Evolutionary conservation across 2,797 vertebrate genomes (phyloP).

Genomic region (Enteromius afrohamiltoni): DNA sequence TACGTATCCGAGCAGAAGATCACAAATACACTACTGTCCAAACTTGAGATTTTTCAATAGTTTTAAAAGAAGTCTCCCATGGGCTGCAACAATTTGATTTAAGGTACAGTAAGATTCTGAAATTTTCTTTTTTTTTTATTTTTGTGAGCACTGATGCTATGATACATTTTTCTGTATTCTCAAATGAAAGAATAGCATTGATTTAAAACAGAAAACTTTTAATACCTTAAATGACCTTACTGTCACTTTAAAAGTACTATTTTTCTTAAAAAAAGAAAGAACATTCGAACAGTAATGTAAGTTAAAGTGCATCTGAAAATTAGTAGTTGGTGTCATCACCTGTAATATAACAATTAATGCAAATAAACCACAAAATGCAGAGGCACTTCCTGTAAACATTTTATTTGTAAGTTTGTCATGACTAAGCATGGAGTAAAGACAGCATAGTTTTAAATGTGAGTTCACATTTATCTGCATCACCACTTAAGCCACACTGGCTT

Average conservation of each 20-base stretch:
- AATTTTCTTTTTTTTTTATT: not conserved
- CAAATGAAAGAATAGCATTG: not conserved
- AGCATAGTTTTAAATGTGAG: slow-evolving; percentile 37
- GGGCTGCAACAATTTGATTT: not conserved
- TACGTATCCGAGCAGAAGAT: not conserved
- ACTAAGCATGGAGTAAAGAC: slow-evolving; percentile 58
- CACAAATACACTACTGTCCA: not conserved
- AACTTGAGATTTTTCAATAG: not conserved
- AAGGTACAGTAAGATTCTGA: not conserved
- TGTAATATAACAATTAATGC: not conserved
- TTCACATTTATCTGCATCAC: slow-evolving; percentile 14
- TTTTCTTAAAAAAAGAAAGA: not conserved
- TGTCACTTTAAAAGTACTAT: not conserved
- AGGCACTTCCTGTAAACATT: slow-evolving; percentile 55
- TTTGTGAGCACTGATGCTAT: not conserved
- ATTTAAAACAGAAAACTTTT: not conserved
- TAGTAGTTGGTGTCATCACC: no score
- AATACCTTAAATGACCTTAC: not conserved
- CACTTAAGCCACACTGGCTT: slow-evolving; percentile 42
- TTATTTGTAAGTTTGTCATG: slow-evolving; percentile 61
- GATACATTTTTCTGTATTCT: not conserved
- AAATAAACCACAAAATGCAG: slow-evolving; percentile 21
- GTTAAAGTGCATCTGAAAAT: not conserved
- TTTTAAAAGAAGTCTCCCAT: not conserved
- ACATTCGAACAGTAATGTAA: not conserved